phyloP scores from a whole-genome alignment of 2,113 vertebrate species.

The Ramphastos sulfuratus region DNA sequence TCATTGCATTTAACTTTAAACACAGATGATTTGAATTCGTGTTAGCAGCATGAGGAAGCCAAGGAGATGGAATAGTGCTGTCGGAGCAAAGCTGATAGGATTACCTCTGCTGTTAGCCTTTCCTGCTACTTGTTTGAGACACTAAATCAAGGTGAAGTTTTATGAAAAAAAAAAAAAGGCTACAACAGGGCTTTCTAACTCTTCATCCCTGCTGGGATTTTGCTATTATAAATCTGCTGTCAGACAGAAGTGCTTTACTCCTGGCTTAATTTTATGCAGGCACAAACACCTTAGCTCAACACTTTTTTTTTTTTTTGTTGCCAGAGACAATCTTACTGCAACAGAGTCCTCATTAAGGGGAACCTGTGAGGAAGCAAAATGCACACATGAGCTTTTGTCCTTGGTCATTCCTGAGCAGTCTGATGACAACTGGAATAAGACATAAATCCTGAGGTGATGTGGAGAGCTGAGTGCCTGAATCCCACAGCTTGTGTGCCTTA shows the following conservation, averaged over 20 bases:
- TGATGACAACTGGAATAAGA: constrained; percentile 62
- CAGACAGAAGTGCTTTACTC: constrained; percentile 80
- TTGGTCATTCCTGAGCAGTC: constrained; percentile 15
- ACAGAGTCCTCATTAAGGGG: constrained; percentile 74
- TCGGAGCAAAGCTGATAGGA: constrained; percentile 82
- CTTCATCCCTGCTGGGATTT: constrained; percentile 83
- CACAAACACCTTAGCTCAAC: constrained; percentile 80
- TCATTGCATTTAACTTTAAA: constrained; percentile 79
- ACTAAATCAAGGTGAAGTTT: constrained; percentile 85
- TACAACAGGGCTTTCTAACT: constrained; percentile 78
- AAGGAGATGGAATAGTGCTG: constrained; percentile 78
- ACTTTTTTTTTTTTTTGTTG: background rate
- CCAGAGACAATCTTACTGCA: constrained; percentile 69
- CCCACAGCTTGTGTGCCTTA: constrained; percentile 44
- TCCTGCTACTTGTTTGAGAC: constrained; percentile 74
- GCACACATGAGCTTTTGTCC: constrained; percentile 57
- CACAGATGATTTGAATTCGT: constrained; percentile 83
- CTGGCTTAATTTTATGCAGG: constrained; percentile 81
- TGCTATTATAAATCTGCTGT: constrained; percentile 85
- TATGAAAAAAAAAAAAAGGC: constrained; percentile 78
- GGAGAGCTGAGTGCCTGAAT: constrained; percentile 25
- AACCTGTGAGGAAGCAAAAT: constrained; percentile 60
- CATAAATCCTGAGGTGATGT: constrained; percentile 56
- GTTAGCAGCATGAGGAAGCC: constrained; percentile 83
- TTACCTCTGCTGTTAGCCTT: constrained; percentile 79